These are phyloP conservation scores for Hyposoter dolosus DNA, from an alignment of 2,888 invertebrate species.

Conservation along the genomic window DNA sequence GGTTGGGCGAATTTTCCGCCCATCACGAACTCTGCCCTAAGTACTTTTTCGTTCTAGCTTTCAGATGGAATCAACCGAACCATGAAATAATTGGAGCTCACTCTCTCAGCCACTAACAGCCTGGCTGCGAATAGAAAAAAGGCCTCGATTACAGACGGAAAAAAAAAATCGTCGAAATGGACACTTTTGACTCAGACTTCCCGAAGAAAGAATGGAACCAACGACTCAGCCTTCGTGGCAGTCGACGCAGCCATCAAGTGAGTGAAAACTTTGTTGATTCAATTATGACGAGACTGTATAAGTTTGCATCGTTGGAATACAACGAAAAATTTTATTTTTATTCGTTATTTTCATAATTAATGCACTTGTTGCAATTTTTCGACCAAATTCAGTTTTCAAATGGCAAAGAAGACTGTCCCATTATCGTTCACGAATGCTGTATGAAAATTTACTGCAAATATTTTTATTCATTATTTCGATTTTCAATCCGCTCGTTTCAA, in stretches of 20 bases:
- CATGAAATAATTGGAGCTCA: slow-evolving; percentile 59
- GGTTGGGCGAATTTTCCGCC: too few species aligned
- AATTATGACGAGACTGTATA: not conserved
- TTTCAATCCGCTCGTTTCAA: too few species aligned
- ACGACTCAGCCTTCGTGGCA: slow-evolving; percentile 90
- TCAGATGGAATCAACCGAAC: slow-evolving; percentile 53
- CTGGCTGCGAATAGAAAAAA: slow-evolving; percentile 21
- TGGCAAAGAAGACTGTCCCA: too few species aligned
- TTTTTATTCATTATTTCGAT: too few species aligned
- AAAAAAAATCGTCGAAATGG: slow-evolving; percentile 71
- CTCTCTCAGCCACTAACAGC: slow-evolving; percentile 50
- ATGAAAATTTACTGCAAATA: too few species aligned
- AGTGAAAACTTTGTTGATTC: slow-evolving; percentile 70
- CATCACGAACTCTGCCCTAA: not conserved
- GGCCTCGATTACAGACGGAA: not conserved
- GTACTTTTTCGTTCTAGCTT: slow-evolving; percentile 37
- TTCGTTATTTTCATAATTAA: too few species aligned
- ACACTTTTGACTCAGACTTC: slow-evolving; percentile 88
- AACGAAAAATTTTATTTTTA: too few species aligned
- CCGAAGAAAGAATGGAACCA: slow-evolving; percentile 91
- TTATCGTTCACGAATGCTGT: too few species aligned
- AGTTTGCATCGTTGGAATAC: too few species aligned
- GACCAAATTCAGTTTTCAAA: too few species aligned
- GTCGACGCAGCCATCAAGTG: slow-evolving; percentile 88
- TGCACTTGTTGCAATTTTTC: too few species aligned